A percentile compares a stretch with the other conserved stretches of the same genome.
Evolutionary conservation across 1,140 invertebrate genomes (phyloP).

Genomic region (Lasioglossum albipes): DNA sequence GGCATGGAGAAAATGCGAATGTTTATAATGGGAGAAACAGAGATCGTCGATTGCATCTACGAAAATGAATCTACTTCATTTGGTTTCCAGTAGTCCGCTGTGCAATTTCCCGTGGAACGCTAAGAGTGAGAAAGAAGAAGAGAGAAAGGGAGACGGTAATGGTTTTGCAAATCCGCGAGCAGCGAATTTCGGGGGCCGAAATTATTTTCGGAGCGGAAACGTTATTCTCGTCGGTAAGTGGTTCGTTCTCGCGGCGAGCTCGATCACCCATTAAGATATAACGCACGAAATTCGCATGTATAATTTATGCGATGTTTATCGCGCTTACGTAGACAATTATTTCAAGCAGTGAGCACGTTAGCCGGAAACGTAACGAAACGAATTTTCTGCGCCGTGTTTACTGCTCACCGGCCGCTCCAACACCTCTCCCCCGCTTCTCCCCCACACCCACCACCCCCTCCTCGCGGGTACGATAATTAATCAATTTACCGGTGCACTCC

Average conservation of each 20-base stretch:
- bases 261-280: neutral
- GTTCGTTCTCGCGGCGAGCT: neutral
- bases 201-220: neutral
- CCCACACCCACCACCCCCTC: no score
- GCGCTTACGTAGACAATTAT: slow-evolving; percentile 7
- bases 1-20: no score
- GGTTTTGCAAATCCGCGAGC: neutral
- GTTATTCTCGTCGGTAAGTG: slow-evolving; percentile 1
- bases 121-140: no score
- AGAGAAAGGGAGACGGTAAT: neutral
- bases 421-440: neutral
- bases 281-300: slow-evolving; percentile 5
- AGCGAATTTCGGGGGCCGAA: neutral
- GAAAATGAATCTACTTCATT: no score
- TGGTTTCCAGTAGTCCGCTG: no score
- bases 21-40: no score
- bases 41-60: no score
- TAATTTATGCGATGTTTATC: slow-evolving; percentile 10
- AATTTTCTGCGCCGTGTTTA: neutral
- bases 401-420: no score
- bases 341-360: neutral
- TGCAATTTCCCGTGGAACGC: no score
- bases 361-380: neutral
- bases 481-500: neutral
- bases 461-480: neutral